Evolutionary conservation across 1,140 invertebrate genomes (phyloP), one percentile per base, ranked within the genome.

Genomic region (Pogonomyrmex californicus): DNA sequence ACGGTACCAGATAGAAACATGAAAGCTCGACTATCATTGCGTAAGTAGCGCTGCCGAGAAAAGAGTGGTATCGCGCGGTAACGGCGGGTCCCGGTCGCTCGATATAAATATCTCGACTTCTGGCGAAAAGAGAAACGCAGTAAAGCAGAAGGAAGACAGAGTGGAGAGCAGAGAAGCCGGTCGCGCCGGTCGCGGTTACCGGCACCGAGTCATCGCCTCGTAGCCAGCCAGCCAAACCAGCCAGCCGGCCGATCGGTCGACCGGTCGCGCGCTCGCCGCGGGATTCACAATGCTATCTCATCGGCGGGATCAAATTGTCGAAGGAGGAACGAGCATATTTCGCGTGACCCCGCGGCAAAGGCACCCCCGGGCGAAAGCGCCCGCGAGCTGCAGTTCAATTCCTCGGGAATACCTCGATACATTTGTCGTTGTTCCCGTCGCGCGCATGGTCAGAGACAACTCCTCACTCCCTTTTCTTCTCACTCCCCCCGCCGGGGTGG

Each of bases 331-430:
- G 92, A 94, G 94, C 93, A 94, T 94, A 94, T 94, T 94, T 94
- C 89, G 92, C 91, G 90, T 94, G 93, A 94, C 94, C 93, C 92
- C 92, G 85, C 87, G 90, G 88, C 92, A 93, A 91, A 92, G 93
- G 91, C 91, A 91, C 85, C 66, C 66, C 75, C 83, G 51, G 23
- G 56, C 51, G 78, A 47, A 38, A 60, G 30, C 33, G 71, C 10
- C 54, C 62, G 82, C 66, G 65, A 68, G 77, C 88, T 65, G 90
- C 81, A 68, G 93, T 92, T 95, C 93, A 94, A 94, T 95, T 94
- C 94, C 93, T 93, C 87, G 83, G 89, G 90, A 94, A 94, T 95
- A 94, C 93, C 93, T 94, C 93, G 93, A 95, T 95, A 95, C 93
- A 95, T 95, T 95, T 94, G 94, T 95, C 93, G 93, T 93, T 91